Evolutionary conservation across 2,888 invertebrate genomes (phyloP).

Genomic region (Diadegma fenestrale): DNA sequence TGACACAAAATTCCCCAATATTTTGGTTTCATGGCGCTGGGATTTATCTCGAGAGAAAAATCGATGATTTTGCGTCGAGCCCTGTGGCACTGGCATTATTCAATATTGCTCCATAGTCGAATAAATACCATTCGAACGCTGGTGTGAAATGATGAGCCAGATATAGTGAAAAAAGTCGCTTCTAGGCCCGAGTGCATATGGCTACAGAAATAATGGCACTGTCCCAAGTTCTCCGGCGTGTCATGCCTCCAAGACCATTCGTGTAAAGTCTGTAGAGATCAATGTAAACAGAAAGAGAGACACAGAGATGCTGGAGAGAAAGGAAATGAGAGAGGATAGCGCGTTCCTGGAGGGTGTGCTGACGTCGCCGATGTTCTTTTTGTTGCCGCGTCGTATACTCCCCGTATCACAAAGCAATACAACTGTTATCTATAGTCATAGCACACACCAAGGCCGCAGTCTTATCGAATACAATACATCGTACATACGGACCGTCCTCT

Average conservation of each 20-base stretch:
- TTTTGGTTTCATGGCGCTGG: slow-evolving; percentile 57
- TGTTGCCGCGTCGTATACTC: slow-evolving; percentile 40
- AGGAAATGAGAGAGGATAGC: slow-evolving; percentile 63
- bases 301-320: neutral
- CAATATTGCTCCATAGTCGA: neutral
- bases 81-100: neutral
- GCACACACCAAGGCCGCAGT: slow-evolving; percentile 52
- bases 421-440: slow-evolving; percentile 54
- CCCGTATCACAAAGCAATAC: slow-evolving; percentile 58
- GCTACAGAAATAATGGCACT: slow-evolving; percentile 3
- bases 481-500: slow-evolving; percentile 57
- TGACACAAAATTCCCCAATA: neutral
- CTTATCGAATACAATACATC: slow-evolving; percentile 50
- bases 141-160: neutral
- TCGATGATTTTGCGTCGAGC: neutral
- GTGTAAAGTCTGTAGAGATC: slow-evolving; percentile 3
- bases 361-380: slow-evolving; percentile 56
- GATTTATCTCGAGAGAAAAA: neutral
- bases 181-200: neutral
- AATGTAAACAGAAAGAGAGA: neutral
- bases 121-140: neutral
- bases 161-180: neutral
- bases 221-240: slow-evolving; percentile 17
- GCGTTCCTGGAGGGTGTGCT: slow-evolving; percentile 38
- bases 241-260: neutral